A percentile compares a stretch with the other conserved stretches of the same genome.
Evolutionary conservation across 2,113 vertebrate species (phyloP).

Genomic region (Corvus hawaiiensis): DNA sequence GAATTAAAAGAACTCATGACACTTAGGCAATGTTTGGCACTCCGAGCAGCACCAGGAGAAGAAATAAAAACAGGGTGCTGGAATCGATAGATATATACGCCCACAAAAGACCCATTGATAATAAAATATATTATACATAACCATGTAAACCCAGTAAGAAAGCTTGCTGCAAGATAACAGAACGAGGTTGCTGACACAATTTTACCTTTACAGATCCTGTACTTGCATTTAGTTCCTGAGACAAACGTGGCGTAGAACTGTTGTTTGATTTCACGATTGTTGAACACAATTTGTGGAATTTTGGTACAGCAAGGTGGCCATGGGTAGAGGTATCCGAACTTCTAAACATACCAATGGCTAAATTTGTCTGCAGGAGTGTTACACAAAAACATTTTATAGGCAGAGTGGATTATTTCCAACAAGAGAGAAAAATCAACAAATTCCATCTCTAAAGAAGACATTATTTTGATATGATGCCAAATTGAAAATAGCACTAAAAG

Average conservation of each 20-base stretch:
- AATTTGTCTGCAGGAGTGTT: not conserved
- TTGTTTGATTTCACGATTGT: too few species aligned
- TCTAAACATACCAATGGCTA: not conserved
- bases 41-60: not conserved
- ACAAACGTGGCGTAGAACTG: fast-evolving
- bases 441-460: not conserved
- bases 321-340: fast-evolving
- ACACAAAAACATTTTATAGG: not conserved
- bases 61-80: not conserved
- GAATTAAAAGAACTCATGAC: too few species aligned
- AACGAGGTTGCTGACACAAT: not conserved
- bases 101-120: not conserved
- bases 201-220: not conserved
- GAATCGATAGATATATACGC: fast-evolving
- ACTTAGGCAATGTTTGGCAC: fast-evolving
- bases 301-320: not conserved
- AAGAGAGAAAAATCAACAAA: not conserved
- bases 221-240: not conserved
- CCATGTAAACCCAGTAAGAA: not conserved
- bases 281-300: not conserved
- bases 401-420: not conserved
- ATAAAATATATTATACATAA: not conserved
- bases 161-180: not conserved
- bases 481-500: not conserved
- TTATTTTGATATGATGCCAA: not conserved